These are phyloP conservation scores for Limnephilus rhombicus DNA, from an alignment of 2,888 invertebrate genomes.

Conservation along the genomic window DNA sequence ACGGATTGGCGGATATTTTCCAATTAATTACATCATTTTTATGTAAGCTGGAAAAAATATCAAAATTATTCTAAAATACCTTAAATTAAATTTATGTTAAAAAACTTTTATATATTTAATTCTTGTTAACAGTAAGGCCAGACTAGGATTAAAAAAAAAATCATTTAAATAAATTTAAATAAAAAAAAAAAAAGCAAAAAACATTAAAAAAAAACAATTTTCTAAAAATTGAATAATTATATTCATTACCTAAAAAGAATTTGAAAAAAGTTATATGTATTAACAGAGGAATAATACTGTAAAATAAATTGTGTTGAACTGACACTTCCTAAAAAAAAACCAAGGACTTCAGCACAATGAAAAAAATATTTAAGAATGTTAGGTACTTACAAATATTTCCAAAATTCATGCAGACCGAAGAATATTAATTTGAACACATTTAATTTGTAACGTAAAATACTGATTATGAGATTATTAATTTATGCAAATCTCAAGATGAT, in stretches of 20 bases:
- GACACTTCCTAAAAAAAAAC: too few relatives aligned
- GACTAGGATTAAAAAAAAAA: background rate
- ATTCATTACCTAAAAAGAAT: too few relatives aligned
- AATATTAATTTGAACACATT: background rate
- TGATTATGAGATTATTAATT: background rate
- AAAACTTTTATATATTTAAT: background rate
- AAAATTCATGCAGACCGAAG: background rate
- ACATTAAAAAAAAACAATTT: too few relatives aligned
- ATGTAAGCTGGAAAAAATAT: background rate
- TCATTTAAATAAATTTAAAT: too few relatives aligned
- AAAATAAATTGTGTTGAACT: too few relatives aligned
- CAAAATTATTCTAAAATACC: background rate
- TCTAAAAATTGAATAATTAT: too few relatives aligned
- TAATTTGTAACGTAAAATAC: background rate
- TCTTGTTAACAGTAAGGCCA: background rate
- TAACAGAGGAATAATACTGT: too few relatives aligned
- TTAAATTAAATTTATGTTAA: background rate
- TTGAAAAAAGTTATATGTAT: too few relatives aligned
- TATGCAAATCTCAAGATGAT: background rate
- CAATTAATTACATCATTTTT: background rate
- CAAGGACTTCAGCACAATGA: background rate
- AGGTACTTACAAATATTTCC: background rate
- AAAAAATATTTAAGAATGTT: background rate
- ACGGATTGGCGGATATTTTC: background rate
- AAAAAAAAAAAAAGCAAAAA: too few relatives aligned